These are phyloP conservation scores for Drosophila meridiana DNA, from an alignment of 2,888 invertebrate species.

Conservation along the genomic window DNA sequence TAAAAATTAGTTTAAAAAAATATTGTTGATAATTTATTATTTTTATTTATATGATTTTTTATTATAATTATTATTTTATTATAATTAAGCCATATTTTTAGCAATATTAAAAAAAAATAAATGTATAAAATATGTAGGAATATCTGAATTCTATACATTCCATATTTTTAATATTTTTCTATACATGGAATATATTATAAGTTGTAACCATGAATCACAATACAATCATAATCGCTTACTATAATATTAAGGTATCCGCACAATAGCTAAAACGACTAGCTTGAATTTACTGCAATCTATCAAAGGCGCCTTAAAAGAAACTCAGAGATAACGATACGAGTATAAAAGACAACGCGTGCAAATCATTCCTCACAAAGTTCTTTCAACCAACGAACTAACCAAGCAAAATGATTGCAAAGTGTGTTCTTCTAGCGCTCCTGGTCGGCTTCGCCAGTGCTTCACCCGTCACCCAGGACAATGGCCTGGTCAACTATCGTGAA, in stretches of 20 bases:
- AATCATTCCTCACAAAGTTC: slow-evolving; percentile 3
- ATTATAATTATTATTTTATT: no score
- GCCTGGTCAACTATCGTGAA: slow-evolving; percentile 43
- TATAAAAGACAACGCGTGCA: neutral
- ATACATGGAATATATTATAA: no score
- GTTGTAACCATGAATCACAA: neutral
- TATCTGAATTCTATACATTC: no score
- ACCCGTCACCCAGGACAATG: slow-evolving; percentile 18
- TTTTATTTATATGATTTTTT: no score
- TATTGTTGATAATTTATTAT: no score
- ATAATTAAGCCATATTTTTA: no score
- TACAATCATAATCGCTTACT: neutral
- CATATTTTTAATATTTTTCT: no score
- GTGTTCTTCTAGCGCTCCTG: slow-evolving; percentile 47
- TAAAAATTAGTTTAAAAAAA: no score
- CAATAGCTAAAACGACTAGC: neutral
- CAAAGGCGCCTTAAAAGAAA: neutral
- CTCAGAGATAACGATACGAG: slow-evolving; percentile 21
- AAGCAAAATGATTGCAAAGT: slow-evolving; percentile 52
- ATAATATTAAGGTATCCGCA: neutral
- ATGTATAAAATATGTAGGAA: no score
- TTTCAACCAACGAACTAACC: neutral
- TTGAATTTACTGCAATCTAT: neutral
- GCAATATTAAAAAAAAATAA: no score
- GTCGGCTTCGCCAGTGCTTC: slow-evolving; percentile 29